Base-by-base conservation (phyloP, 2,113 vertebrate species). In the Gasterosteus nipponicus region DNA sequence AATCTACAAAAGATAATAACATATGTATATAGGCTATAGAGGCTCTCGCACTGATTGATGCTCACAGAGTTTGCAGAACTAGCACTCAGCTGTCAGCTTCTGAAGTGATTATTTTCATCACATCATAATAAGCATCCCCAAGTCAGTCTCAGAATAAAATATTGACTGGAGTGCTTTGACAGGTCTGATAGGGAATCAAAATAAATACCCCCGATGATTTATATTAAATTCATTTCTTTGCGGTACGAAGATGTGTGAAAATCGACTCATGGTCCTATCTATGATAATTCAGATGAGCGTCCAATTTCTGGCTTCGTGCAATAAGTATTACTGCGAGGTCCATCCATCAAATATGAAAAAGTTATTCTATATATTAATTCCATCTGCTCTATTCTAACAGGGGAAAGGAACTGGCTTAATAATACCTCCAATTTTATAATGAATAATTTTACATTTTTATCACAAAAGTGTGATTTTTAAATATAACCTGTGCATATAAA, bases 1-100 rank as follows among this genome's bases (percentile, higher is more conserved):
- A 81, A 99, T 98, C 98, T 98, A 60, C 9, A 75, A 69, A 18
- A 31, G 79, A 12, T 81, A 1, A 71, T 2, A 31, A 10, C 16
- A 31, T 31, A 38, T 38, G 29, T 15, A 56, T 31, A 56, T 14
- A 19, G 3, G 12, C 7, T 19, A 22, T 53, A 26, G 8, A 19
- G 14, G 11, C 16, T 59, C 53, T 65, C 33, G 33, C 29, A 12
- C 9, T 75, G 54, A 54, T 2, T 7, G 51, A 54, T 54, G 22
- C 19, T 62, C 33, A 15, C 19, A 56, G 6, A 11, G 26, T 29
- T 26, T 39, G 29, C 49, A 47, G 42, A 29, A 46, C 58, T 29
- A 19, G 10, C 51, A 68, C 16, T 68, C 10, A 56, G 5, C 19
- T 77, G 47, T 70, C 63, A 72, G 10, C 47, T 26, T 31, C 11